A percentile compares a stretch with the other conserved stretches of the same genome.
These are phyloP conservation scores for Philaenus spumarius DNA, from an alignment of 1,140 invertebrate species.

Conservation along the genomic window DNA sequence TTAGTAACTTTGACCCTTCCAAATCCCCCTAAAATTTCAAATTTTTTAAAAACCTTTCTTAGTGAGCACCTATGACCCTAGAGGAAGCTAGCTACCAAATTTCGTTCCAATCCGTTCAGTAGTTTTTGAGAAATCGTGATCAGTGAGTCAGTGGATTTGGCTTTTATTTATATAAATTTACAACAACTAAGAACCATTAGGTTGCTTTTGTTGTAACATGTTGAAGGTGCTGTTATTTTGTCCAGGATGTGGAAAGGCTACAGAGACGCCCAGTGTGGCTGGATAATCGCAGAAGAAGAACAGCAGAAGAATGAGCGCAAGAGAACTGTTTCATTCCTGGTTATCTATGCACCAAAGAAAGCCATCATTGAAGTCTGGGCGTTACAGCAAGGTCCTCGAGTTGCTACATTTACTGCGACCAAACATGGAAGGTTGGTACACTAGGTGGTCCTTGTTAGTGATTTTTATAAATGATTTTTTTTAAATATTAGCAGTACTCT, in stretches of 20 bases:
- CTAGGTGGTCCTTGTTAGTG: not conserved
- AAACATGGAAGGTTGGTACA: conserved; percentile 58
- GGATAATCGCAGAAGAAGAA: conserved; percentile 70
- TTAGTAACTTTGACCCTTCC: too few relatives aligned
- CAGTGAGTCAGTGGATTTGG: too few relatives aligned
- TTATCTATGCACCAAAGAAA: conserved; percentile 78
- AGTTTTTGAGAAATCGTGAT: too few relatives aligned
- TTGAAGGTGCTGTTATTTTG: too few relatives aligned
- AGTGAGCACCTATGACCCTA: too few relatives aligned
- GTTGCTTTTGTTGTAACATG: too few relatives aligned
- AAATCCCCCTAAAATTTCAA: too few relatives aligned
- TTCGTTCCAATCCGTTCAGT: too few relatives aligned
- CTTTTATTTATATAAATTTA: too few relatives aligned
- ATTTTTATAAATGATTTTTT: not conserved
- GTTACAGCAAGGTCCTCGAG: conserved; percentile 75
- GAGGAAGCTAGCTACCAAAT: too few relatives aligned
- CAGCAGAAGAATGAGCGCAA: conserved; percentile 36
- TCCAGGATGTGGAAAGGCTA: conserved; percentile 50
- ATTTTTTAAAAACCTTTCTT: too few relatives aligned
- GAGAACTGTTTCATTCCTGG: conserved; percentile 63
- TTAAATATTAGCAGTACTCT: not conserved
- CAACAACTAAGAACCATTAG: too few relatives aligned
- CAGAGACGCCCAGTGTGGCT: conserved; percentile 86
- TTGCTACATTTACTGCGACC: conserved; percentile 82
- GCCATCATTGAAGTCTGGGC: conserved; percentile 83